A percentile compares a stretch with the other conserved stretches of the same genome.
These are phyloP conservation scores for Homarus americanus DNA, from an alignment of 1,140 invertebrate genomes.

Conservation along the genomic window DNA sequence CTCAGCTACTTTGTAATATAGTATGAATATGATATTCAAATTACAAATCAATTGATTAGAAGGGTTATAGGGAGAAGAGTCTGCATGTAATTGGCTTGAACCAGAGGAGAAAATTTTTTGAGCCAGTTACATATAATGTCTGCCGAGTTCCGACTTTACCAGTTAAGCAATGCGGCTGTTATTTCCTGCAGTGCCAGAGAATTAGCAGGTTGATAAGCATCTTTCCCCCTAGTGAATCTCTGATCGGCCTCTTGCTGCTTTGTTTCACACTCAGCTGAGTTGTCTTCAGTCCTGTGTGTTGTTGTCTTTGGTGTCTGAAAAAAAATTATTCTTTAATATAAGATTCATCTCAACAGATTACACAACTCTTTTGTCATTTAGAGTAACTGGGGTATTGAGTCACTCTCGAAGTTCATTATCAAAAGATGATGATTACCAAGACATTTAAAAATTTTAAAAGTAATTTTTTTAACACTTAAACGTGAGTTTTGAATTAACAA, in stretches of 20 bases:
- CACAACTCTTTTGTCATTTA: no score
- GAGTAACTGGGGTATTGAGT: no score
- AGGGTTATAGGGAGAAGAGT: neutral
- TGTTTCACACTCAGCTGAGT: slow-evolving; percentile 50
- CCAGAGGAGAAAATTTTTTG: neutral
- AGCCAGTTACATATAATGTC: slow-evolving; percentile 3
- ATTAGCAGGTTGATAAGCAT: slow-evolving; percentile 33
- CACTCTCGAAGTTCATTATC: no score
- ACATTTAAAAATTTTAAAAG: no score
- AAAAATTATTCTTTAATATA: neutral
- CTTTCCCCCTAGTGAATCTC: slow-evolving; percentile 59
- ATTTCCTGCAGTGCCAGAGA: neutral
- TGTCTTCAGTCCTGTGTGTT: slow-evolving; percentile 44
- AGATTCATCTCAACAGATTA: slow-evolving; percentile 7
- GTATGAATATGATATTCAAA: neutral
- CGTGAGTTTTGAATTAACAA: no score
- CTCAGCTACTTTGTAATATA: slow-evolving; percentile 2
- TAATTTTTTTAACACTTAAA: no score
- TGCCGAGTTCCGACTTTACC: neutral
- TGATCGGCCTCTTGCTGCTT: slow-evolving; percentile 59
- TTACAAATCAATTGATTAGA: neutral
- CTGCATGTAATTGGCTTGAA: slow-evolving; percentile 5
- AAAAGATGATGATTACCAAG: neutral
- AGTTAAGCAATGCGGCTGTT: neutral
- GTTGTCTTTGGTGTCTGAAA: slow-evolving; percentile 1